Conservation (phyloP, 1,140 invertebrate species). For the Polypedilum vanderplanki region DNA sequence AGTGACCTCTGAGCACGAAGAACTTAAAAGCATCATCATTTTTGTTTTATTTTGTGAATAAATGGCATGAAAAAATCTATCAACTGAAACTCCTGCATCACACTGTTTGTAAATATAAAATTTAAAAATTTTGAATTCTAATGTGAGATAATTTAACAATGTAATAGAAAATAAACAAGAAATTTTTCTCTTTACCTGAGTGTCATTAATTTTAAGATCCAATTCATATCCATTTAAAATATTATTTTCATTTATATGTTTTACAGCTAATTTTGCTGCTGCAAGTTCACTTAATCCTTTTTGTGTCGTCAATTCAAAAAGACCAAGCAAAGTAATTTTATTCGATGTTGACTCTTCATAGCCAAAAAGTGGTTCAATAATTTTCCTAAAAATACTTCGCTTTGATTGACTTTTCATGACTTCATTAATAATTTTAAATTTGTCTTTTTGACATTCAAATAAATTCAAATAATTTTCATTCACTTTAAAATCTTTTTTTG, state of each 20-base stretch:
- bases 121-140: no score
- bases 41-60: slow-evolving; percentile 64
- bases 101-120: no score
- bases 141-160: no score
- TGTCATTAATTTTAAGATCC: slow-evolving; percentile 69
- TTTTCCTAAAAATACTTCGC: no score
- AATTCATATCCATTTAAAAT: slow-evolving; percentile 64
- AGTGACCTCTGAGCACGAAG: slow-evolving; percentile 81
- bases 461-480: no score
- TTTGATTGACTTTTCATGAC: no score
- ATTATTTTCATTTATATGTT: slow-evolving; percentile 61
- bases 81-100: slow-evolving; percentile 79
- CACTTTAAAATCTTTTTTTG: no score
- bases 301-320: slow-evolving; percentile 65
- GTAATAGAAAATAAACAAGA: slow-evolving; percentile 25
- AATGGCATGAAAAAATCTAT: slow-evolving; percentile 85
- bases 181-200: slow-evolving; percentile 54
- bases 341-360: no score
- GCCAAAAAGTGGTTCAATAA: no score
- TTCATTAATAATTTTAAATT: no score
- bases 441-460: no score
- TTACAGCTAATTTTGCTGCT: slow-evolving; percentile 64
- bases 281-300: slow-evolving; percentile 59
- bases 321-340: slow-evolving; percentile 56
- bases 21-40: slow-evolving; percentile 74